phyloP scores from a whole-genome alignment of 2,113 vertebrate genomes.

The Natator depressus region DNA sequence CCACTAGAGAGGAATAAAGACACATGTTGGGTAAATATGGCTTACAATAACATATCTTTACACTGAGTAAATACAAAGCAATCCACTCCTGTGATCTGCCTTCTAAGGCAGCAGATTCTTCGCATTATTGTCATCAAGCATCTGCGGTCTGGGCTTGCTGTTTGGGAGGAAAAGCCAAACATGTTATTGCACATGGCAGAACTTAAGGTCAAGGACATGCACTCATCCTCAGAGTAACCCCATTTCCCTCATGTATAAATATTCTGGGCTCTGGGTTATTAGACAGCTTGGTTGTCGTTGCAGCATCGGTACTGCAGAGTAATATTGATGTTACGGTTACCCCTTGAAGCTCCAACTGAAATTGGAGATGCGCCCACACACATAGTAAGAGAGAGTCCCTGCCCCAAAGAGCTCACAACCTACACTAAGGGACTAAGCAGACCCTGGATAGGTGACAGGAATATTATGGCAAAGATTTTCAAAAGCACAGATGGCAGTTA shows the following conservation, averaged over 20 bases:
- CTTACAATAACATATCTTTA: background rate
- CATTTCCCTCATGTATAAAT: background rate
- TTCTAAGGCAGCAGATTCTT: background rate
- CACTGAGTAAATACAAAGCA: background rate
- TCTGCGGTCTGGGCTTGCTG: background rate
- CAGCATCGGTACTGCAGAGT: too few relatives aligned
- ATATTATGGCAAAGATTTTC: too few relatives aligned
- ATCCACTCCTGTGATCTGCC: background rate
- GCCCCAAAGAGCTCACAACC: too few relatives aligned
- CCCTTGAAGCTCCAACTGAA: too few relatives aligned
- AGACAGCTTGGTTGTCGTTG: background rate
- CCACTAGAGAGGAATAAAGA: background rate
- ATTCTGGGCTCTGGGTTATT: background rate
- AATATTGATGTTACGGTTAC: too few relatives aligned
- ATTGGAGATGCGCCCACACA: too few relatives aligned
- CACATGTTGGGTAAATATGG: rapidly evolving
- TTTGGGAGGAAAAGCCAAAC: background rate
- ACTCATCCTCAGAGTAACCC: background rate
- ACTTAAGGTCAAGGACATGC: rapidly evolving
- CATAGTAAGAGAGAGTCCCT: too few relatives aligned
- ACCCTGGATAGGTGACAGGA: too few relatives aligned
- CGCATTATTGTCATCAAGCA: background rate
- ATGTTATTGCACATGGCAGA: background rate
- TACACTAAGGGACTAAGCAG: too few relatives aligned
- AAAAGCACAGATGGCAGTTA: too few relatives aligned